A percentile compares a stretch with the other conserved stretches of the same genome.
phyloP scores from a whole-genome alignment of 2,888 invertebrate genomes.

The Spatulosminthurus flaviceps region DNA sequence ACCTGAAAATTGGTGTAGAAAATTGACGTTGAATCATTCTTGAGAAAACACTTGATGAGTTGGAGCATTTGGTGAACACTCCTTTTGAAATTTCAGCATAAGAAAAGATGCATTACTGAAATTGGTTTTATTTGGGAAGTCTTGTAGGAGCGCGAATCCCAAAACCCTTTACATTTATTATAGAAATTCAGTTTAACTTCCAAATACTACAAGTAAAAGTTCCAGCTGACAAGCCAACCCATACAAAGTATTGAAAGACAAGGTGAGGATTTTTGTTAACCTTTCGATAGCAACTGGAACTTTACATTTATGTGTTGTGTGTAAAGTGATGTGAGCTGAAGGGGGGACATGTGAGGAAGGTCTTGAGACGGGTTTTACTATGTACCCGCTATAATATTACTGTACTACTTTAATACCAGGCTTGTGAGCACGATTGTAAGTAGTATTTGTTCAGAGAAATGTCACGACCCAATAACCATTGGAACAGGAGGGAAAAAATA shows the following conservation, averaged over 20 bases:
- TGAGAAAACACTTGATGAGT: not conserved
- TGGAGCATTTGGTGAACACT: constrained; percentile 2
- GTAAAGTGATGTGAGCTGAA: no score
- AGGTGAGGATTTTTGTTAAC: no score
- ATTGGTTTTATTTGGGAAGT: not conserved
- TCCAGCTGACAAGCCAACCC: no score
- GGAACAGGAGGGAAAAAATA: not conserved
- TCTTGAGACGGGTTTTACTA: no score
- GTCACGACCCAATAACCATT: not conserved
- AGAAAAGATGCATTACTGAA: not conserved
- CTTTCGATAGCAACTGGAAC: no score
- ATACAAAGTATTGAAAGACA: no score
- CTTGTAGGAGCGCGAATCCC: not conserved
- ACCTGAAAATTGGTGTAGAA: no score
- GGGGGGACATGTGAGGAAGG: no score
- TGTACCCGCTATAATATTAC: no score
- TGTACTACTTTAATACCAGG: not conserved
- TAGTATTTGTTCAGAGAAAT: not conserved
- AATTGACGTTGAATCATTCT: not conserved
- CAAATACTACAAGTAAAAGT: no score
- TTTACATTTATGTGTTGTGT: no score
- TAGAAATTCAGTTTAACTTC: no score
- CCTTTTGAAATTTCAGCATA: not conserved
- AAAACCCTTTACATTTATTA: not conserved
- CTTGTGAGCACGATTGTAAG: not conserved